Evolutionary conservation across 2,888 invertebrate genomes (phyloP).

Genomic region (Leptinotarsa peninsularis): DNA sequence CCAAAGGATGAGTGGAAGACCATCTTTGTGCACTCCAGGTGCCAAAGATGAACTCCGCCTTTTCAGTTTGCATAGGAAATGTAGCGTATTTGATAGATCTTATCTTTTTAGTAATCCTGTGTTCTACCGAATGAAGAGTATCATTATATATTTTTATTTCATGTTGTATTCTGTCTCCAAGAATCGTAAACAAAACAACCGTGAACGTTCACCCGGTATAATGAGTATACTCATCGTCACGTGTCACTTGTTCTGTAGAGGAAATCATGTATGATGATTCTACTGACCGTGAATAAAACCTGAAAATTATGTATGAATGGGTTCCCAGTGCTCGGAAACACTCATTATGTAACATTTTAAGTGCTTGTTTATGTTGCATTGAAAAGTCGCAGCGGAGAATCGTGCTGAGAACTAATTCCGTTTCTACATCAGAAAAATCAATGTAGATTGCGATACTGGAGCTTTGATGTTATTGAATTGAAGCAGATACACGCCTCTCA

Average conservation of each 20-base stretch:
- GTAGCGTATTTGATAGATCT: no score
- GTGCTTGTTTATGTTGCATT: conserved; percentile 2
- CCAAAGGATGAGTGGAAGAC: no score
- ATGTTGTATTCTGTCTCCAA: neutral
- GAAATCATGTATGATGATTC: conserved; percentile 26
- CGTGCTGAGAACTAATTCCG: neutral
- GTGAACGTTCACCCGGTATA: neutral
- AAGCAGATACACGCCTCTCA: neutral
- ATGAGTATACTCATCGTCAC: conserved; percentile 12
- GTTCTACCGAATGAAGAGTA: no score
- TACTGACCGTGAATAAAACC: conserved; percentile 29
- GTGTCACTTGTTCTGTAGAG: conserved; percentile 28
- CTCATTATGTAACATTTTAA: neutral
- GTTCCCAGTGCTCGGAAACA: conserved; percentile 4
- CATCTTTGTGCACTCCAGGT: no score
- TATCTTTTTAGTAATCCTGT: no score
- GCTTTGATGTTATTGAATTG: neutral
- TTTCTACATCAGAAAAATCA: neutral
- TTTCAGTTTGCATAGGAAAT: no score
- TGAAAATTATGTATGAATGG: conserved; percentile 19
- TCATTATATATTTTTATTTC: no score
- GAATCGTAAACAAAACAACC: neutral
- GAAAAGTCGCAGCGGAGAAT: neutral
- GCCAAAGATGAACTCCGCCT: no score
- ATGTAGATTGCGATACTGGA: neutral